A percentile compares a stretch with the other conserved stretches of the same genome.
These are phyloP conservation scores for Antechinus stuartii DNA, from an alignment of 2,113 vertebrate genomes.

Conservation along the genomic window DNA sequence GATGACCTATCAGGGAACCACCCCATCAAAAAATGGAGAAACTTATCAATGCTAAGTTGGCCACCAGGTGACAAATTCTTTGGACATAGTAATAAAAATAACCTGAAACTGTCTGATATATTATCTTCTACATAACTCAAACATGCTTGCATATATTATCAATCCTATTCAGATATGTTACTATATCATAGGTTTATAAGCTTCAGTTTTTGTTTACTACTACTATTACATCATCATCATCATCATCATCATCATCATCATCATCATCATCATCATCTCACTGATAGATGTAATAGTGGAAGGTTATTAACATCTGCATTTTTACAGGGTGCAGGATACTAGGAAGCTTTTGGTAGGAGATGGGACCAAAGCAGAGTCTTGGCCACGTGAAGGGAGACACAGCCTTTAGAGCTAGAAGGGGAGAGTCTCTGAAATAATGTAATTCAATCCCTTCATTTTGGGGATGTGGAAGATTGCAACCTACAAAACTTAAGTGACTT, in stretches of 20 bases:
- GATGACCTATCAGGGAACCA: neutral
- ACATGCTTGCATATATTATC: neutral
- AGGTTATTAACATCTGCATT: slow-evolving; percentile 14
- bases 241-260: neutral
- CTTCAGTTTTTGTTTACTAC: slow-evolving; percentile 9
- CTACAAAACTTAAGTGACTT: neutral
- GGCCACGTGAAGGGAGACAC: neutral
- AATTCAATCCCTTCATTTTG: neutral
- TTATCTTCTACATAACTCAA: neutral
- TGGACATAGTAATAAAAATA: neutral
- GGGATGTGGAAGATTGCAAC: neutral
- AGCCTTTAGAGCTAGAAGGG: neutral
- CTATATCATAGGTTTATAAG: neutral
- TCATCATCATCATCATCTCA: neutral
- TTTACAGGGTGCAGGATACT: neutral
- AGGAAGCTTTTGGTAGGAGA: slow-evolving; percentile 27
- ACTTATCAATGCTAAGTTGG: neutral
- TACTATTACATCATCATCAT: too few species aligned
- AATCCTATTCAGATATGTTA: neutral
- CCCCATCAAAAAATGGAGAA: neutral
- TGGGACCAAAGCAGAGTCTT: slow-evolving; percentile 44
- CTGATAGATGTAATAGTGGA: neutral
- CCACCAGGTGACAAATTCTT: neutral
- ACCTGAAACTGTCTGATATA: neutral
- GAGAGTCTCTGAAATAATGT: neutral